Evolutionary conservation across 2,113 vertebrate species (phyloP), one percentile per base, ranked within the genome.

Genomic region (Aphelocoma coerulescens): DNA sequence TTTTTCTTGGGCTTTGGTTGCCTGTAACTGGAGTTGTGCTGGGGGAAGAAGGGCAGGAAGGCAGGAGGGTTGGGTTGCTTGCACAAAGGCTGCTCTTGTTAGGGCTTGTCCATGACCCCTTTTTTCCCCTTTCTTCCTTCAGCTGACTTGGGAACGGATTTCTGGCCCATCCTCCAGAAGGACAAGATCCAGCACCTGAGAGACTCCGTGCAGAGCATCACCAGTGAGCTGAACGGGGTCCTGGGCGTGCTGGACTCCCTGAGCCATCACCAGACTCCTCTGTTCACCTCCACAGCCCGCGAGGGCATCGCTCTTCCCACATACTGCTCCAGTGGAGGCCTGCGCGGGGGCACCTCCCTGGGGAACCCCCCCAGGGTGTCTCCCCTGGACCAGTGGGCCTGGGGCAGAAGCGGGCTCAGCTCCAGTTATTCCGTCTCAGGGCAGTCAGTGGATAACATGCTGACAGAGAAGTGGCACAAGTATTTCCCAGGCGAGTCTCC

Each of bases 181-280:
- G 97, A 96, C 83, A 98, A 98, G 97, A 97, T 99, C 95, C 98
- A 98, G 87, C 97, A 97, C 88, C 49, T 99, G 92, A 97, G 97
- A 3, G 97, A 97, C 54, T 99, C 99, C 1, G 97, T 99, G 85
- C 98, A 98, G 96, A 97, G 94, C 20, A 98, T 99, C 97, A 99
- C 98, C 21, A 86, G 95, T 1, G 98, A 99, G 91, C 98, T 99
- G 21, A 98, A 98, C 18, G 89, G 94, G 0, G 98, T 99, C 20
- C 97, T 99, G 4, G 75, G 96, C 12, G 48, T 98, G 6, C 78
- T 99, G 96, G 98, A 97, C 39, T 98, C 98, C 10, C 95, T 99
- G 44, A 92, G 83, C 48, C 75, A 81, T 3, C 96, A 89, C 58
- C 98, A 96, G 10, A 61, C 96, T 1, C 96, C 97, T 0, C 95